Conservation (phyloP, 2,888 invertebrate species). For the Euspilapteryx auroguttella region DNA sequence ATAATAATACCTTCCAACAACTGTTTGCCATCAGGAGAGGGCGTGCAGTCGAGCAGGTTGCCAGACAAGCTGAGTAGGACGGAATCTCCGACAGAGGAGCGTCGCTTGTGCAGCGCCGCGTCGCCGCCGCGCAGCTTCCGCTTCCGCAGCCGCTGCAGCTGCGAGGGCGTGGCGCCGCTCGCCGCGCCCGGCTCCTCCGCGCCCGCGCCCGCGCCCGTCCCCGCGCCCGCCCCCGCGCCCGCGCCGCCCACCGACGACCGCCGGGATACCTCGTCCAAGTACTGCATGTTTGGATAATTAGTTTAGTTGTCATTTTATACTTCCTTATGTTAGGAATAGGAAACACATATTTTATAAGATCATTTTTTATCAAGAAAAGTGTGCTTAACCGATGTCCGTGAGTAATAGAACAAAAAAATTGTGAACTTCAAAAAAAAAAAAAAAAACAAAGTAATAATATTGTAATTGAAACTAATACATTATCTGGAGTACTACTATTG, state of each 20-base stretch:
- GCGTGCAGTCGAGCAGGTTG: conserved; percentile 87
- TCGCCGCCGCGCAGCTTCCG: conserved; percentile 70
- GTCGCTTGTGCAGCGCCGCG: conserved; percentile 71
- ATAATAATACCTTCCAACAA: conserved; percentile 56
- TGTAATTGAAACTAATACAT: too few relatives aligned
- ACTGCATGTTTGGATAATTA: too few relatives aligned
- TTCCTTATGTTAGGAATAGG: too few relatives aligned
- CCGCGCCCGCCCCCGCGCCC: conserved; percentile 13
- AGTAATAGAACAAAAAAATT: too few relatives aligned
- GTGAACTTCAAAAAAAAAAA: too few relatives aligned
- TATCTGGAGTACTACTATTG: too few relatives aligned
- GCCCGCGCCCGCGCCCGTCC: conserved; percentile 9
- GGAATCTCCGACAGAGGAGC: conserved; percentile 85
- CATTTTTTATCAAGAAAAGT: too few relatives aligned
- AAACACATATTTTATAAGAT: too few relatives aligned
- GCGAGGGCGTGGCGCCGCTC: conserved; percentile 25
- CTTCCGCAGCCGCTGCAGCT: conserved; percentile 67
- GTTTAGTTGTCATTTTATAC: too few relatives aligned
- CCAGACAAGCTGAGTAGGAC: conserved; percentile 83
- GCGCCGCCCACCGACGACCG: conserved; percentile 43
- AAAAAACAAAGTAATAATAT: too few relatives aligned
- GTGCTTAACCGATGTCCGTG: too few relatives aligned
- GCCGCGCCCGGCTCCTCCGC: conserved; percentile 8
- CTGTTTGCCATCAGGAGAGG: conserved; percentile 74
- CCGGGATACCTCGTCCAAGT: conserved; percentile 48